Base-by-base conservation (phyloP, 1,140 invertebrate genomes). In the Monomorium pharaonis region DNA sequence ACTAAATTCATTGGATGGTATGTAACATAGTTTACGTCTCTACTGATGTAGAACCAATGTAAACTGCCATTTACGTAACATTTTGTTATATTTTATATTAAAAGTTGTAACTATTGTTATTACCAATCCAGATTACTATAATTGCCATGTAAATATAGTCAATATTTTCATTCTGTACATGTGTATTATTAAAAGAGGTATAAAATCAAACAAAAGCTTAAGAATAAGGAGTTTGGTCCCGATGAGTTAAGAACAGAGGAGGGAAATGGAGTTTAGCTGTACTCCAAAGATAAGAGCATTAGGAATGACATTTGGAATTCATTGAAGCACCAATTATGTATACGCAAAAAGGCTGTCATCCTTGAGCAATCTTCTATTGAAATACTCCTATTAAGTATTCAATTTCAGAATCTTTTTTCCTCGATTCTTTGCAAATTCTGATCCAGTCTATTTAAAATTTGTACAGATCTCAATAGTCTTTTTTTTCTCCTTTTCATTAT, bases 361-460 rank as follows among this genome's bases (percentile, higher is more conserved):
- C 54, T 83, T 83, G 78, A 83, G 78, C 78, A 83, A 83, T 69
- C 37, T 58, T 83, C 30, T n/a, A 30, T n/a, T 37, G 12, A 33
- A 42, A 58, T 72, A 58, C 18, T 72, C 10, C 69, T 37, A 3
- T 33, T 42, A 67, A 65, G 44, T 80, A 69, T 72, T 70, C n/a
- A 51, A 44, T 69, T 14, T 24, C 16, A 16, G 14, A 51, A 51
- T 12, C n/a, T 63, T 47, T 16, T 6, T 42, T 42, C 18, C n/a
- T 60, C 14, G 21, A 80, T 37, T 47, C 10, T 9, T 37, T 37
- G 37, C 24, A 14, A 76, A 56, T 56, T 63, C 24, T 63, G 3
- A 2, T 63, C 16, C 51, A 75, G 30, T 58, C 33, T 75, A 58
- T 77, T 47, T 16, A 30, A 47, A 24, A 77, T 77, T 12, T 37